phyloP scores from a whole-genome alignment of 2,888 invertebrate species.

The Antheraea yamamai region DNA sequence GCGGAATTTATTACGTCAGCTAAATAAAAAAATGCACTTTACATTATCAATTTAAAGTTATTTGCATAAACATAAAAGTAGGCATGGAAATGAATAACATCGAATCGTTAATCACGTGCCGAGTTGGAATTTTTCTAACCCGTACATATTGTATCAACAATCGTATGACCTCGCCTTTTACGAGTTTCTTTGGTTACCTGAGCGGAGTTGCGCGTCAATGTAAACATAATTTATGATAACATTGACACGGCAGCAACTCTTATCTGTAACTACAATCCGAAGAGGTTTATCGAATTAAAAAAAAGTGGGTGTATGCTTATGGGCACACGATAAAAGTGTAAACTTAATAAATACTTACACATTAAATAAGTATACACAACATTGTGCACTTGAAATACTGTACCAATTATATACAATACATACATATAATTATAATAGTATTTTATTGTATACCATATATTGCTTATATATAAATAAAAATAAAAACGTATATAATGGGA shows the following conservation, averaged over 20 bases:
- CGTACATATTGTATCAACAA: conserved; percentile 3
- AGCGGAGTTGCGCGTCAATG: neutral
- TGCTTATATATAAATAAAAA: too few species aligned
- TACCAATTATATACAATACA: too few species aligned
- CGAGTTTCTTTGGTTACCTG: conserved; percentile 1
- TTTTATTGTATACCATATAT: too few species aligned
- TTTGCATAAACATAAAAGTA: neutral
- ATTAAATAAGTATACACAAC: too few species aligned
- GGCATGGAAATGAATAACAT: neutral
- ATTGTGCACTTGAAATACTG: too few species aligned
- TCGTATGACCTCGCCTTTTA: conserved; percentile 5
- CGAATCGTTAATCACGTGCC: conserved; percentile 2
- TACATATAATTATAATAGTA: too few species aligned
- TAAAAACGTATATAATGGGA: too few species aligned
- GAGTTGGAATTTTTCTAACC: conserved; percentile 12
- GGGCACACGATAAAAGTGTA: too few species aligned
- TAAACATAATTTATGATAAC: conserved; percentile 3
- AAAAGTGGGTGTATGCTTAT: too few species aligned
- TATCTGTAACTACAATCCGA: neutral
- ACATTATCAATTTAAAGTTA: neutral
- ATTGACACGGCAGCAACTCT: neutral
- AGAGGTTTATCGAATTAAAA: neutral
- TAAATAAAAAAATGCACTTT: neutral
- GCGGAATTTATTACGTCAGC: neutral
- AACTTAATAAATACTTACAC: too few species aligned